phyloP scores from a whole-genome alignment of 2,888 invertebrate species.

The Netelia melanura region DNA sequence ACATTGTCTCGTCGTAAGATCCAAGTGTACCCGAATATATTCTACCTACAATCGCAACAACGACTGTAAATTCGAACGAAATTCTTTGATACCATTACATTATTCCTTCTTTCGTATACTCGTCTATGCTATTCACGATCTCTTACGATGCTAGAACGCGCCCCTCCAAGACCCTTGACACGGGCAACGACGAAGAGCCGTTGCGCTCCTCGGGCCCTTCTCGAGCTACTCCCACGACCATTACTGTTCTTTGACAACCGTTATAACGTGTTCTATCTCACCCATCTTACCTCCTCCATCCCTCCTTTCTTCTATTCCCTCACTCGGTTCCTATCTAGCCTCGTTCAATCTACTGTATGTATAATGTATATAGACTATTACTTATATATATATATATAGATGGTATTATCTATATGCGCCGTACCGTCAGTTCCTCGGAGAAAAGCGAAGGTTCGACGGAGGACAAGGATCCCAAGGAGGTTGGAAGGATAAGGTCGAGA shows the following conservation, averaged over 20 bases:
- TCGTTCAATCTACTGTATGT: conserved; percentile 52
- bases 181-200: conserved; percentile 23
- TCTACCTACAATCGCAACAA: conserved; percentile 9
- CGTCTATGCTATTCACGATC: conserved; percentile 46
- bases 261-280: conserved; percentile 74
- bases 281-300: conserved; percentile 68
- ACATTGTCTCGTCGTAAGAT: background rate
- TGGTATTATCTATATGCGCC: conserved; percentile 12
- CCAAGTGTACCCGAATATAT: background rate
- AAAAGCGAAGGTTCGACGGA: conserved; percentile 38
- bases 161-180: conserved; percentile 48
- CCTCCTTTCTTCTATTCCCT: conserved; percentile 50
- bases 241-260: conserved; percentile 75
- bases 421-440: conserved; percentile 20
- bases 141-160: conserved; percentile 45
- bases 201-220: conserved; percentile 64
- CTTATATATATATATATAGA: background rate
- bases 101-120: conserved; percentile 42
- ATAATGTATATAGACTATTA: conserved; percentile 29
- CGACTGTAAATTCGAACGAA: conserved; percentile 39
- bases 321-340: conserved; percentile 68
- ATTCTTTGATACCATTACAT: conserved; percentile 46
- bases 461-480: conserved; percentile 31
- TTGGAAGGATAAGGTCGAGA: conserved; percentile 46
- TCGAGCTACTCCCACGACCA: conserved; percentile 72